Evolutionary conservation across 2,797 vertebrate species (phyloP).

Genomic region (Nannoperca obscura): DNA sequence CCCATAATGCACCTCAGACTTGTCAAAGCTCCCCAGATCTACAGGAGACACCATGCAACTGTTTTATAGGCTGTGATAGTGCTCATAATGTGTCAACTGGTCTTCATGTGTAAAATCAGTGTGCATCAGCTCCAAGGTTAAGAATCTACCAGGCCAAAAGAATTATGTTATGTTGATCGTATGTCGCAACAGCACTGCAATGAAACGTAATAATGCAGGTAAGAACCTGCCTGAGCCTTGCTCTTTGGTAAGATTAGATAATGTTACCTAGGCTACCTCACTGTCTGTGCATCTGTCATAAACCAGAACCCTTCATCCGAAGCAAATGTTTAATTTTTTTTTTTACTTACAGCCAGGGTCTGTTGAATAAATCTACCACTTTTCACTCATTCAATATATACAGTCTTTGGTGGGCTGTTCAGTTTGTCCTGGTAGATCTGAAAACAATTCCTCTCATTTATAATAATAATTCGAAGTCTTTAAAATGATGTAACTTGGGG

Average conservation of each 20-base stretch:
- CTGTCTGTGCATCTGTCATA: slow-evolving; percentile 24
- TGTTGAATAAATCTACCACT: background rate
- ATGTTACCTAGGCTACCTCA: slow-evolving; percentile 1
- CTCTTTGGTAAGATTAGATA: slow-evolving; percentile 26
- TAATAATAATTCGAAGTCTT: too few relatives aligned
- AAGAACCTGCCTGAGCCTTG: slow-evolving; percentile 52
- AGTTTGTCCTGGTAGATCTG: background rate
- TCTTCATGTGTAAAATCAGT: background rate
- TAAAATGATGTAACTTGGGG: background rate
- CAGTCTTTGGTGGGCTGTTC: background rate
- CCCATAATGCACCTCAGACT: slow-evolving; percentile 1
- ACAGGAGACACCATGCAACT: background rate
- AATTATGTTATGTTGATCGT: slow-evolving; percentile 19
- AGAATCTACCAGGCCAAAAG: slow-evolving; percentile 24
- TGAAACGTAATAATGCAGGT: slow-evolving; percentile 43
- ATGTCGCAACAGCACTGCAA: slow-evolving; percentile 46
- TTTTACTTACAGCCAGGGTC: background rate
- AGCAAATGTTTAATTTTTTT: background rate
- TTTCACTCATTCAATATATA: background rate
- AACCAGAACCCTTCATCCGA: slow-evolving; percentile 12
- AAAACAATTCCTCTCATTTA: too few relatives aligned
- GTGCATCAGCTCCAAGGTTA: background rate
- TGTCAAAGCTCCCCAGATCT: background rate
- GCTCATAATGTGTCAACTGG: background rate
- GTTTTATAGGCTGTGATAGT: background rate